Percentiles rank a stretch among this genome's conserved stretches.
phyloP scores from a whole-genome alignment of 2,113 vertebrate species.

The Speoplatyrhinus poulsoni region DNA sequence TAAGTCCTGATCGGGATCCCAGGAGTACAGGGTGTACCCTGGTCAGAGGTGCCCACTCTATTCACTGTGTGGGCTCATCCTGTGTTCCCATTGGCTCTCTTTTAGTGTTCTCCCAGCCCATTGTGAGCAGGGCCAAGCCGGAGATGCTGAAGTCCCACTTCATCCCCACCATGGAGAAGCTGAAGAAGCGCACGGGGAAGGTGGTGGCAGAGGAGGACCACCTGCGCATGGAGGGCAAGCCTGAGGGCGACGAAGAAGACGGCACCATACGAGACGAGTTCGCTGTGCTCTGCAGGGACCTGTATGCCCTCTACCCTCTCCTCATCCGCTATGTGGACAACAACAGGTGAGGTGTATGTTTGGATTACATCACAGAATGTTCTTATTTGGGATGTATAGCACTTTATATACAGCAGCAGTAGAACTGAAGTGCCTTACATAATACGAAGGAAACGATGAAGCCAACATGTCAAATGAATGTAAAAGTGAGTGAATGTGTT shows the following conservation, averaged over 20 bases:
- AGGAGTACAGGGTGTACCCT: no score
- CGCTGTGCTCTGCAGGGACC: slow-evolving; percentile 91
- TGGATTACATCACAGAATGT: not conserved
- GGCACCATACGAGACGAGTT: slow-evolving; percentile 91
- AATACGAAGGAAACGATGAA: not conserved
- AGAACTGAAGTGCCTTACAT: no score
- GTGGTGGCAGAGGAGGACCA: slow-evolving; percentile 94
- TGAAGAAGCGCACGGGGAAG: slow-evolving; percentile 89
- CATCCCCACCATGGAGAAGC: slow-evolving; percentile 91
- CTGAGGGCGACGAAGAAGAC: slow-evolving; percentile 85
- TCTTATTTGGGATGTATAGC: not conserved
- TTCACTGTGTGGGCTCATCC: not conserved
- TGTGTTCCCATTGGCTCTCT: not conserved
- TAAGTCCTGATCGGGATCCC: no score
- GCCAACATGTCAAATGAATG: not conserved
- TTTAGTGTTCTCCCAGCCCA: slow-evolving; percentile 93
- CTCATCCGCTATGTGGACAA: slow-evolving; percentile 97
- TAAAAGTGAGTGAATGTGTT: not conserved
- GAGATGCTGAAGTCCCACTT: slow-evolving; percentile 93
- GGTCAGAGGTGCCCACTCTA: not conserved
- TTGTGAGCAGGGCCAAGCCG: slow-evolving; percentile 87
- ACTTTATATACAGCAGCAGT: no score
- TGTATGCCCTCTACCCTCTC: slow-evolving; percentile 92
- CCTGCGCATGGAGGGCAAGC: slow-evolving; percentile 88
- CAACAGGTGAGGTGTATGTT: slow-evolving; percentile 67